Evolutionary conservation across 2,113 vertebrate species (phyloP), one percentile per base, ranked within the genome.

Genomic region (Speoplatyrhinus poulsoni): DNA sequence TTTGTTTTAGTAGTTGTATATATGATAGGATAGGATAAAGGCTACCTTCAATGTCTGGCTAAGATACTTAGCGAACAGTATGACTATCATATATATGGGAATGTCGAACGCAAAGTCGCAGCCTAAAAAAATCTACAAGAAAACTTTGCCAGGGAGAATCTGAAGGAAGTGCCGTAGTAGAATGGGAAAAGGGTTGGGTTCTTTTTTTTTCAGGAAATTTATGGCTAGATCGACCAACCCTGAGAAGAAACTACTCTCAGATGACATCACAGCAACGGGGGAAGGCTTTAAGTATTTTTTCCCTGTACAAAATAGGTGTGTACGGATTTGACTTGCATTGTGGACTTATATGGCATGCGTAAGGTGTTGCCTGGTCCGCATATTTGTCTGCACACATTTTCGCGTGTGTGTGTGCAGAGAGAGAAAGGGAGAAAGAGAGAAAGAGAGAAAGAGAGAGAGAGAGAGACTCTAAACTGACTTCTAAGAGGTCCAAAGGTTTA

Each of bases 161-260:
- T 86, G 75, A 75, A 69, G 60, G 85, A 85, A 81, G 84, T 81
- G 84, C 81, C 46, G 74, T 52, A 80, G 55, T 69, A 81, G 80
- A 60, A 80, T 80, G 84, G 64, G 60, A 60, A 83, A 77, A 72
- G 65, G 81, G 81, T 60, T 68, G 85, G 88, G 83, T 87, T 26
- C 26, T 81, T 79, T 81, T 85, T 85, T 80, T 82, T 85, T 85
- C 82, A 90, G 85, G 85, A 89, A 89, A 90, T 86, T 88, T 87
- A 87, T 82, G 76, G 73, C 67, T 70, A 88, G 76, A 82, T 90
- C 90, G 69, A 85, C 90, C 90, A 91, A 92, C 91, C 90, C 76
- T 65, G 84, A 75, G 82, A 75, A 84, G 87, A 82, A 85, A 71
- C 65, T 68, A 52, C 79, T 47, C 82, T 80, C 69, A 32, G 86